These are phyloP conservation scores for Gnathonemus echidnorhynchus DNA, from an alignment of 2,113 vertebrate species.

Conservation along the genomic window DNA sequence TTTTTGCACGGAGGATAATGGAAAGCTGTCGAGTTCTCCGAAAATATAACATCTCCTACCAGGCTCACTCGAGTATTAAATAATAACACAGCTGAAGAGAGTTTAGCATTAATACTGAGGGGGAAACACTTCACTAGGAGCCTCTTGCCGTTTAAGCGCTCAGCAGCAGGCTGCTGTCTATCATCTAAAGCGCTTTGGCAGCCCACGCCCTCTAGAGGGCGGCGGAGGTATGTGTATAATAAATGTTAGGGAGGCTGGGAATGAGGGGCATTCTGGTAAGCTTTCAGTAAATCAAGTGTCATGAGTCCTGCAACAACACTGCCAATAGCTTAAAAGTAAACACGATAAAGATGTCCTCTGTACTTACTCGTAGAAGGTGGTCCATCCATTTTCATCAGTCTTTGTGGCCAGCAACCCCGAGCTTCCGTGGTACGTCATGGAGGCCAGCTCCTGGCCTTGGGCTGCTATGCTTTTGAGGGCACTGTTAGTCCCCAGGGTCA, in stretches of 20 bases:
- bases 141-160: background rate
- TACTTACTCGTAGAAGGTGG: slow-evolving; percentile 97
- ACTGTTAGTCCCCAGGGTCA: slow-evolving; percentile 92
- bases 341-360: background rate
- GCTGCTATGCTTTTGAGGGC: slow-evolving; percentile 84
- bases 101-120: background rate
- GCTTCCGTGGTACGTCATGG: slow-evolving; percentile 94
- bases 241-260: background rate
- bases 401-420: slow-evolving; percentile 91
- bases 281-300: background rate
- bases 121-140: background rate
- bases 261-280: background rate
- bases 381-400: slow-evolving; percentile 95
- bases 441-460: slow-evolving; percentile 84
- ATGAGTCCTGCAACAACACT: background rate
- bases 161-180: background rate
- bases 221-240: background rate
- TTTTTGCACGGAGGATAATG: background rate
- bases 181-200: slow-evolving; percentile 5
- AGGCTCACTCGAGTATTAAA: background rate
- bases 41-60: slow-evolving; percentile 9
- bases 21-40: slow-evolving; percentile 10
- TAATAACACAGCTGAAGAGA: background rate
- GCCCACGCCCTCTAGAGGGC: background rate
- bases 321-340: background rate